phyloP scores from a whole-genome alignment of 2,797 vertebrate species.

The Chaenodraco wilsoni region DNA sequence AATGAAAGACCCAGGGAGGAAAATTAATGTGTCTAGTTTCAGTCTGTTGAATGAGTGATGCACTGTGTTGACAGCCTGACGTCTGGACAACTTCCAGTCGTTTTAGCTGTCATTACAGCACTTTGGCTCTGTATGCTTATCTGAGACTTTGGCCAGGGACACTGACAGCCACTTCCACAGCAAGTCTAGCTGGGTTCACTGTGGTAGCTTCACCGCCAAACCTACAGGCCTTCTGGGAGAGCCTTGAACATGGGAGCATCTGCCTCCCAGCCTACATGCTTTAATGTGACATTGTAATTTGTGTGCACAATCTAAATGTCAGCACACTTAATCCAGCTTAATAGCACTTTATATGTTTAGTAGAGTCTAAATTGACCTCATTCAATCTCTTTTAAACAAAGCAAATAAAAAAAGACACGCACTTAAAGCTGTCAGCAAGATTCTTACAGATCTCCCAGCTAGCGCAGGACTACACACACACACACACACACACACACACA shows the following conservation, averaged over 20 bases:
- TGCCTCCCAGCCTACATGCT: background rate
- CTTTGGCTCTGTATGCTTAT: slow-evolving; percentile 18
- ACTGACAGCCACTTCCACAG: slow-evolving; percentile 21
- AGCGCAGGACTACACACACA: slow-evolving; percentile 13
- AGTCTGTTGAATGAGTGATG: slow-evolving; percentile 13
- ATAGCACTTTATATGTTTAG: slow-evolving; percentile 5
- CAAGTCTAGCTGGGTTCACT: background rate
- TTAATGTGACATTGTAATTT: slow-evolving; percentile 18
- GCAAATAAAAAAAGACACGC: slow-evolving; percentile 26
- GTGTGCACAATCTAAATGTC: slow-evolving; percentile 2
- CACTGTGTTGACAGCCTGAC: slow-evolving; percentile 31
- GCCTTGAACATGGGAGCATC: slow-evolving; percentile 4
- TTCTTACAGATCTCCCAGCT: slow-evolving; percentile 9
- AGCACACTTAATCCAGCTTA: slow-evolving; percentile 3
- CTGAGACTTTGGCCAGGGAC: slow-evolving; percentile 21
- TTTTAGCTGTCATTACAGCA: slow-evolving; percentile 33
- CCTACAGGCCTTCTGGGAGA: background rate
- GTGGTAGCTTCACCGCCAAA: slow-evolving; percentile 7
- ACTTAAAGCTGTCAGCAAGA: slow-evolving; percentile 24
- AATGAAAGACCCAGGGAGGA: background rate
- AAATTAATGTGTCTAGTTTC: background rate
- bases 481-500: slow-evolving; percentile 34
- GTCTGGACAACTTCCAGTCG: slow-evolving; percentile 22
- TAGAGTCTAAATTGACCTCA: background rate
- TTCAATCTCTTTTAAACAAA: slow-evolving; percentile 34